These are phyloP conservation scores for Lasioglossum marginatum DNA, from an alignment of 2,888 invertebrate species.

Conservation along the genomic window DNA sequence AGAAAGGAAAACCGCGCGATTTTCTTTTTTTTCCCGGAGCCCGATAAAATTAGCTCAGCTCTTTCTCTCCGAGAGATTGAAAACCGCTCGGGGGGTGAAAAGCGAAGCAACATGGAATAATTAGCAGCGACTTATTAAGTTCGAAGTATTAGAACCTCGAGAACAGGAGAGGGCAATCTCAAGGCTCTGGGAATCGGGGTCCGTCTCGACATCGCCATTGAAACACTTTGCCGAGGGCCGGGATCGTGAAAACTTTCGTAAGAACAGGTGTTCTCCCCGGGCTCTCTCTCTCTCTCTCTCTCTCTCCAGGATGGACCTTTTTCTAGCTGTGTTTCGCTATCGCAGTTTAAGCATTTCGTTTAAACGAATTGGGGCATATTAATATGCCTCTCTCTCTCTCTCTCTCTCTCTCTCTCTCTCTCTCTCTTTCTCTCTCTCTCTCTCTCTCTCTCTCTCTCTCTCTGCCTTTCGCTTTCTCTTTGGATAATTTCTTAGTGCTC, in stretches of 20 bases:
- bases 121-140: slow-evolving; percentile 31
- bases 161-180: background rate
- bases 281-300: too few species aligned
- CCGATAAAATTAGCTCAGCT: background rate
- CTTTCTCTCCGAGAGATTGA: background rate
- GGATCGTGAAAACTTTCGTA: slow-evolving; percentile 43
- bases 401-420: background rate
- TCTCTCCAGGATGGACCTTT: background rate
- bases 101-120: slow-evolving; percentile 18
- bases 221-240: slow-evolving; percentile 28
- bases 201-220: slow-evolving; percentile 8
- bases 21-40: background rate
- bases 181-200: background rate
- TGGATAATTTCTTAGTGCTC: background rate
- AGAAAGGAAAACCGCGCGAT: background rate
- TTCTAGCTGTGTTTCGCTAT: background rate
- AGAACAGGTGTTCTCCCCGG: slow-evolving; percentile 2
- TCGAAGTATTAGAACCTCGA: slow-evolving; percentile 14
- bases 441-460: background rate
- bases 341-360: background rate
- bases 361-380: too few species aligned
- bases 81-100: background rate
- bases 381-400: slow-evolving; percentile 6
- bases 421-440: too few species aligned
- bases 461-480: background rate